Percentiles rank a stretch among this genome's conserved stretches.
phyloP scores from a whole-genome alignment of 2,113 vertebrate species.

The Turdus rufiventris region DNA sequence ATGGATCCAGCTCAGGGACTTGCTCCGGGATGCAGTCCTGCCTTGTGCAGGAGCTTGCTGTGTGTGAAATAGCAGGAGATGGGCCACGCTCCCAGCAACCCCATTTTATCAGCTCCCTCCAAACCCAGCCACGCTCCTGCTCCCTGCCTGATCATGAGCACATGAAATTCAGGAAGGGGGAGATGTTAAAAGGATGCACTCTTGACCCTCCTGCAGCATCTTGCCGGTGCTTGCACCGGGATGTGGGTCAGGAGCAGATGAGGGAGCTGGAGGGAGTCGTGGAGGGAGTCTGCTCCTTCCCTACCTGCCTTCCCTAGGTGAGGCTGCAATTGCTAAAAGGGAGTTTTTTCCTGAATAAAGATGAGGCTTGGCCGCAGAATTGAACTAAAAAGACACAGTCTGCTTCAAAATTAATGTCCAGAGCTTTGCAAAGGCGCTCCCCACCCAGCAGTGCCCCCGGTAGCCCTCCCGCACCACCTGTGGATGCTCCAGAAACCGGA shows the following conservation, averaged over 20 bases:
- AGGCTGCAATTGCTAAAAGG: background rate
- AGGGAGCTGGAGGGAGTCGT: background rate
- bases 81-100: accelerated
- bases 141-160: background rate
- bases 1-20: background rate
- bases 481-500: background rate
- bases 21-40: background rate
- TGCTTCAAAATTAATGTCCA: background rate
- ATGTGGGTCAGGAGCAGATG: background rate
- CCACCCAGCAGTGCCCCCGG: background rate
- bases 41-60: background rate
- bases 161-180: background rate
- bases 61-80: background rate
- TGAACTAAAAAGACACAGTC: background rate
- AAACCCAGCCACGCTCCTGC: background rate
- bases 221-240: background rate
- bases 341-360: background rate
- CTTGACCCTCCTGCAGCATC: background rate
- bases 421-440: background rate
- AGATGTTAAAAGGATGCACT: background rate
- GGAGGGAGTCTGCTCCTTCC: background rate
- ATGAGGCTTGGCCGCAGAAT: background rate
- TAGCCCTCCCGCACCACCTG: background rate
- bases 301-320: background rate
- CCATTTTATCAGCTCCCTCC: background rate